Evolutionary conservation across 2,797 vertebrate species (phyloP).

Genomic region (Coreius guichenoti): DNA sequence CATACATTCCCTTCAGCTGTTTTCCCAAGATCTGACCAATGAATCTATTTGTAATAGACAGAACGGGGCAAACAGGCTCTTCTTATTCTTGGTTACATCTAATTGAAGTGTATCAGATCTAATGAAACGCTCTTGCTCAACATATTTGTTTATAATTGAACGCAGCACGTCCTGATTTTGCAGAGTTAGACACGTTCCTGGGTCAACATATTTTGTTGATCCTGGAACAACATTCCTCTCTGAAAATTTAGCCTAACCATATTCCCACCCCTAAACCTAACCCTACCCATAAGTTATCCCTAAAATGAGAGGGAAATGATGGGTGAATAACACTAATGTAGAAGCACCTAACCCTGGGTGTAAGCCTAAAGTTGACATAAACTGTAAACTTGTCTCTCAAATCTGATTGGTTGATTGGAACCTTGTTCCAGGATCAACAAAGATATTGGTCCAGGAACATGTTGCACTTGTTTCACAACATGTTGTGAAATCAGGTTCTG

Average conservation of each 20-base stretch:
- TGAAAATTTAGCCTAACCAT: not conserved
- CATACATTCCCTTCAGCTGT: constrained; percentile 6
- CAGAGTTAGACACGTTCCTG: not conserved
- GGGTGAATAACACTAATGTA: no score
- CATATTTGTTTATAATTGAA: constrained; percentile 13
- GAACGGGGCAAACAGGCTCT: not conserved
- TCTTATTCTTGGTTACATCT: not conserved
- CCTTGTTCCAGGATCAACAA: not conserved
- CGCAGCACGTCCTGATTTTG: not conserved
- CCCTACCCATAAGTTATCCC: no score
- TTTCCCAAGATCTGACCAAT: not conserved
- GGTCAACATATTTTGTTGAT: not conserved
- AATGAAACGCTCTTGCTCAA: not conserved
- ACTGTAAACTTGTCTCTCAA: not conserved
- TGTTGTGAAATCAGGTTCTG: not conserved
- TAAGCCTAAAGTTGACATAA: not conserved
- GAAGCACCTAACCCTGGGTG: not conserved
- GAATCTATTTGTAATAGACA: not conserved
- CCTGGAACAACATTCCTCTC: not conserved
- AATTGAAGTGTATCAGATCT: not conserved
- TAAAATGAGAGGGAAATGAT: no score
- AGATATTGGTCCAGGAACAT: not conserved
- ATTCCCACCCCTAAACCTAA: not conserved
- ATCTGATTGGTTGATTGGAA: not conserved
- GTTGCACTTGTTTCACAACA: not conserved